Percentiles rank a stretch among this genome's conserved stretches.
Conservation (phyloP, 1,140 invertebrate genomes). For the Nasonia vitripennis region DNA sequence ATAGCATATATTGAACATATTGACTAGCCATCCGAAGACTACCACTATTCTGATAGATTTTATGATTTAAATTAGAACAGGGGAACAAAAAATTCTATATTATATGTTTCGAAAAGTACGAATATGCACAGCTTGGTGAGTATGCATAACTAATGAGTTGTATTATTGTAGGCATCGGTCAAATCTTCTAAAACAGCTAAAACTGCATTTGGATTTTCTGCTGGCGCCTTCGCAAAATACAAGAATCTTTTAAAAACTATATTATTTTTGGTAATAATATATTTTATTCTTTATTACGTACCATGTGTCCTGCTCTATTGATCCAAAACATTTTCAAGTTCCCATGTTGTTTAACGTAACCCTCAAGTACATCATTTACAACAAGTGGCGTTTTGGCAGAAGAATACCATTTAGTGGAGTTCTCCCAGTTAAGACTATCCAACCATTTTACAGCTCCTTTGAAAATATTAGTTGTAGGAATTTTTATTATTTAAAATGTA, state of each 20-base stretch:
- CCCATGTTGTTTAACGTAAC: constrained; percentile 80
- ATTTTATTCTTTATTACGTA: constrained; percentile 73
- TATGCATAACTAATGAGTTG: too few species aligned
- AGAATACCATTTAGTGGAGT: constrained; percentile 75
- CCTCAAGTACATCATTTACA: constrained; percentile 78
- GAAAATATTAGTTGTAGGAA: background rate
- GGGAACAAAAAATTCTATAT: too few species aligned
- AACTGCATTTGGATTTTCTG: too few species aligned
- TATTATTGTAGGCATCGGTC: too few species aligned
- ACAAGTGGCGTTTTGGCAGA: constrained; percentile 76
- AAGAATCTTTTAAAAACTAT: background rate
- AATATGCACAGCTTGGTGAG: too few species aligned
- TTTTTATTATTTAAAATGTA: background rate
- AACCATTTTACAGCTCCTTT: constrained; percentile 79
- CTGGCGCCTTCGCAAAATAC: too few species aligned
- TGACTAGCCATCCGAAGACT: too few species aligned
- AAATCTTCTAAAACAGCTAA: too few species aligned
- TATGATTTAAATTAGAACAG: too few species aligned
- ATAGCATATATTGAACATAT: too few species aligned
- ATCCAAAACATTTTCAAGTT: constrained; percentile 87
- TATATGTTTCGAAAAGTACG: too few species aligned
- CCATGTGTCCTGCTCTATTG: constrained; percentile 83
- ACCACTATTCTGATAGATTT: too few species aligned
- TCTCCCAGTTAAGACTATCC: constrained; percentile 80
- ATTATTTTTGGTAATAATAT: background rate